Base-by-base conservation (phyloP, 2,797 vertebrate species). In the Gymnothorax reevesii region DNA sequence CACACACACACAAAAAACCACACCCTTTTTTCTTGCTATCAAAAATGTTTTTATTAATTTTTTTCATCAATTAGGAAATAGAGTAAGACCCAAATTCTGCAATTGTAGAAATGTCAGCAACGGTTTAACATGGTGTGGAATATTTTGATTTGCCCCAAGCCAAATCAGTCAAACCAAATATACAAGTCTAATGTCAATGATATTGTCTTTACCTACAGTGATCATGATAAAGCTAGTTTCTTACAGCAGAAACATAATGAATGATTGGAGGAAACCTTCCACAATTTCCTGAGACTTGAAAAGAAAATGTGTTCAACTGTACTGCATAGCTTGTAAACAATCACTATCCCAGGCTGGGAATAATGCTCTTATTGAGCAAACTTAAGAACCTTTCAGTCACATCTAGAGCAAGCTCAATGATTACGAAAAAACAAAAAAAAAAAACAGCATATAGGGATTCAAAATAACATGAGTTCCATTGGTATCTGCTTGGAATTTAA, bases 31-130 rank as follows among this genome's bases (percentile, higher is more conserved):
- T 73, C 33, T 86, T 93, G 90, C 91, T 97, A 97, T 94, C 94
- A 97, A 97, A 97, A 97, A 96, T 96, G 93, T 92, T 91, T 96
- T 96, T 96, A 95, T 95, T 97, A 95, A 90, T 94, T 91, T 22
- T 97, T 95, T 91, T 94, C 91, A 75, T 8, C 4, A 7, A 55
- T 82, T 12, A 77, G 13, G 22, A 33, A 17, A 17, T 20, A 5
- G 6, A 77, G 42, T 20, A 33, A 42, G 27, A 6, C 52, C 15
- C 20, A 52, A 54, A 79, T 54, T 79, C 49, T 13, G 55, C 75
- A 54, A 22, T 4, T 55, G 4, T 13, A 79, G 49, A 22, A 7
- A 27, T 55, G 22, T 54, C 42, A 22, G 42, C 5, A 54, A n/a
- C 55, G 75, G 42, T 54, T 9, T 75, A 4, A 54, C 22, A 77